Evolutionary conservation across 2,113 vertebrate genomes (phyloP).

Genomic region (Trematomus loennbergii): DNA sequence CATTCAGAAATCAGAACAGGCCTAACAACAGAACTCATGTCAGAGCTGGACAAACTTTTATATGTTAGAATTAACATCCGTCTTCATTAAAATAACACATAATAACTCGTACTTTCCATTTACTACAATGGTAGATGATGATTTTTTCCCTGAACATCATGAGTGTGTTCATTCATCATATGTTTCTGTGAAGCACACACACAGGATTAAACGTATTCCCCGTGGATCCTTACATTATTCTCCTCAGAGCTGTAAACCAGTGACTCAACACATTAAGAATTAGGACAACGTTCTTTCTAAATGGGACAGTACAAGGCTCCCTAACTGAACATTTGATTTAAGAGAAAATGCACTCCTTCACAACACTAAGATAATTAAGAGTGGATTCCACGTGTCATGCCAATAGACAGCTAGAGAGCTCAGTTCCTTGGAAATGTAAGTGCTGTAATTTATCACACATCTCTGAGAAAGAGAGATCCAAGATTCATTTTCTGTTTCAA

Average conservation of each 20-base stretch:
- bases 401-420: neutral
- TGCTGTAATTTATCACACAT: conserved; percentile 42
- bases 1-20: conserved; percentile 61
- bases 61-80: neutral
- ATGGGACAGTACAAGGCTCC: conserved; percentile 28
- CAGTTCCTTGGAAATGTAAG: conserved; percentile 26
- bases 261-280: conserved; percentile 37
- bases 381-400: neutral
- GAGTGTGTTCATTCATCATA: conserved; percentile 39
- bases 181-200: neutral
- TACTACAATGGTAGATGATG: neutral
- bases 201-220: neutral
- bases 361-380: conserved; percentile 24
- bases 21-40: neutral
- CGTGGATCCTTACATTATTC: conserved; percentile 27
- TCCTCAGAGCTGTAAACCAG: conserved; percentile 12
- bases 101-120: neutral
- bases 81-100: neutral
- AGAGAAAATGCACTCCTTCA: neutral
- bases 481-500: conserved; percentile 39
- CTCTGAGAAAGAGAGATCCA: conserved; percentile 37
- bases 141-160: neutral
- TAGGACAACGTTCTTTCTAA: conserved; percentile 46
- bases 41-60: conserved; percentile 5
- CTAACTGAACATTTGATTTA: conserved; percentile 2